These are phyloP conservation scores for Aproaerema taeniolella DNA, from an alignment of 2,888 invertebrate genomes.

Conservation along the genomic window DNA sequence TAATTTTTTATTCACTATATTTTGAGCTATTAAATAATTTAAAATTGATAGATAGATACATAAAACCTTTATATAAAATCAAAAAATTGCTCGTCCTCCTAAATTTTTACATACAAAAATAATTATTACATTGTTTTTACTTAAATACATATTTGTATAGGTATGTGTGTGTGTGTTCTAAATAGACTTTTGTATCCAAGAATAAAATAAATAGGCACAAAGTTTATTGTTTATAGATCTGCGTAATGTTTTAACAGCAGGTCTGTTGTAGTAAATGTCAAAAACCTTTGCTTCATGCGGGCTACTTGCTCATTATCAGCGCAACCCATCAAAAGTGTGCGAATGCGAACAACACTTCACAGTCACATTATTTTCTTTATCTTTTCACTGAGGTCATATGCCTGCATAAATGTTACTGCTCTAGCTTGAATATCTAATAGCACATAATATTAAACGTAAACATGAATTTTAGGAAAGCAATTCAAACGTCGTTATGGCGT, in stretches of 20 bases:
- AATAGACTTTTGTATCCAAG: neutral
- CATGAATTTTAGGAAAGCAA: slow-evolving; percentile 28
- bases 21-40: too few relatives aligned
- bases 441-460: slow-evolving; percentile 1
- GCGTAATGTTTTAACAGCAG: slow-evolving; percentile 9
- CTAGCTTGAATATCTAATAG: slow-evolving; percentile 3
- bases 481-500: slow-evolving; percentile 43
- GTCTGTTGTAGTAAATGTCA: slow-evolving; percentile 32
- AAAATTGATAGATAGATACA: too few relatives aligned
- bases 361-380: slow-evolving; percentile 3
- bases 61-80: too few relatives aligned
- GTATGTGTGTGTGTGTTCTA: neutral
- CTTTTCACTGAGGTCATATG: slow-evolving; percentile 3
- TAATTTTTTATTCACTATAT: too few relatives aligned
- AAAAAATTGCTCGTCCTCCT: too few relatives aligned
- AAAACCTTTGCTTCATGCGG: slow-evolving; percentile 49
- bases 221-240: too few relatives aligned
- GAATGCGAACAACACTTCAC: slow-evolving; percentile 8
- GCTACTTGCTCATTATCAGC: slow-evolving; percentile 36
- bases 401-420: neutral
- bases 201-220: too few relatives aligned
- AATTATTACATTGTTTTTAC: neutral
- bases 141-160: neutral
- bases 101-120: neutral
- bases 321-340: slow-evolving; percentile 23